Percentiles rank a stretch among this genome's conserved stretches.
phyloP scores from a whole-genome alignment of 2,113 vertebrate genomes.

The Jacana jacana region DNA sequence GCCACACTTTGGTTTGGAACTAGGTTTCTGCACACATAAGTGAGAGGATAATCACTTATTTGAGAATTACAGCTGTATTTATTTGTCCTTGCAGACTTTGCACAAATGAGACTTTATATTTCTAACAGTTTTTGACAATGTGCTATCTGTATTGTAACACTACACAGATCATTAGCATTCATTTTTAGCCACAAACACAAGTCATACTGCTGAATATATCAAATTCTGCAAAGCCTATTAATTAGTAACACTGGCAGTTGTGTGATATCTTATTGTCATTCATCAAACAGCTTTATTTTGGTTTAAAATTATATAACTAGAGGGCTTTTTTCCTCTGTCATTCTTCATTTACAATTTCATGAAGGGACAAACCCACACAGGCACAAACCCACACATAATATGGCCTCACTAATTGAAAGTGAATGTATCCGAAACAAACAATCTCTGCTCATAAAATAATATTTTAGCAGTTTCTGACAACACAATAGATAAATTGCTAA shows the following conservation, averaged over 20 bases:
- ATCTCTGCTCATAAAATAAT: background rate
- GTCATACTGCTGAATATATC: conserved; percentile 35
- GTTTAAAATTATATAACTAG: conserved; percentile 33
- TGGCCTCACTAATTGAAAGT: conserved; percentile 30
- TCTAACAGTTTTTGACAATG: conserved; percentile 41
- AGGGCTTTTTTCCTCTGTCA: background rate
- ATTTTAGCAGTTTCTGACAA: background rate
- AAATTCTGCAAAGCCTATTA: conserved; percentile 56
- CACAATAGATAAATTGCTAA: background rate
- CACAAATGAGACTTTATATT: conserved; percentile 20
- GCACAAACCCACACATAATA: conserved; percentile 40
- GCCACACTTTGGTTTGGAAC: background rate
- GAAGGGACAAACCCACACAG: conserved; percentile 14
- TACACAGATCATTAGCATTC: conserved; percentile 16
- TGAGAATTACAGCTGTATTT: background rate
- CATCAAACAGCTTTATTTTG: conserved; percentile 63
- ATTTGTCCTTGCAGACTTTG: background rate
- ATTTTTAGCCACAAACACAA: conserved; percentile 55
- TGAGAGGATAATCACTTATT: background rate
- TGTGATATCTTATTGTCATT: conserved; percentile 39
- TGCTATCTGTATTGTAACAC: conserved; percentile 34
- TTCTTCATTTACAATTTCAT: conserved; percentile 50
- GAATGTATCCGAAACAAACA: background rate
- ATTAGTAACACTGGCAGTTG: conserved; percentile 46
- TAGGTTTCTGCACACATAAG: background rate